These are phyloP conservation scores for Pholis gunnellus DNA, from an alignment of 2,113 vertebrate species.

Conservation along the genomic window DNA sequence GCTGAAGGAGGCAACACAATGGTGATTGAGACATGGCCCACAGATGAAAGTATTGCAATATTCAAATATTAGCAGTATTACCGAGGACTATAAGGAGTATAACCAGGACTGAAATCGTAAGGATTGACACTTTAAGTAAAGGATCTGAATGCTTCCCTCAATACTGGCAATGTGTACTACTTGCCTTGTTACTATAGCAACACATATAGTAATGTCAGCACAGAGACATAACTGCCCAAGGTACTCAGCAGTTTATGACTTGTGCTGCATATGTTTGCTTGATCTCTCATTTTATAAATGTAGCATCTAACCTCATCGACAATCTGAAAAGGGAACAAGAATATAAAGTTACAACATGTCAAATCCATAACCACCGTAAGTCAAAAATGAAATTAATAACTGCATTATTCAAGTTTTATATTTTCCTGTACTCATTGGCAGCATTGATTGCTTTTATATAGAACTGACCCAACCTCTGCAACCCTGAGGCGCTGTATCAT, in stretches of 20 bases:
- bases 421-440: conserved; percentile 11
- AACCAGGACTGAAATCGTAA: background rate
- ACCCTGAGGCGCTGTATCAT: background rate
- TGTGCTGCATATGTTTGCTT: background rate
- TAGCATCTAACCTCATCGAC: background rate
- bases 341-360: background rate
- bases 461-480: background rate
- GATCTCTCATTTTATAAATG: background rate
- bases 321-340: background rate
- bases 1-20: background rate
- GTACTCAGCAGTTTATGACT: background rate
- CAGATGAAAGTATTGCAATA: background rate
- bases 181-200: conserved; percentile 14
- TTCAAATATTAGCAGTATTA: background rate
- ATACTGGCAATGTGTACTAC: background rate
- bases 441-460: conserved; percentile 9
- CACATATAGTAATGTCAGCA: conserved; percentile 3
- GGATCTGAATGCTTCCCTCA: background rate
- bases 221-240: background rate
- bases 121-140: background rate
- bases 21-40: background rate
- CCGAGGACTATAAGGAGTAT: too few species aligned
- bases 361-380: background rate
- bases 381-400: background rate
- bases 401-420: background rate